Evolutionary conservation across 1,140 invertebrate species (phyloP).

Genomic region (Trichonephila clavipes): DNA sequence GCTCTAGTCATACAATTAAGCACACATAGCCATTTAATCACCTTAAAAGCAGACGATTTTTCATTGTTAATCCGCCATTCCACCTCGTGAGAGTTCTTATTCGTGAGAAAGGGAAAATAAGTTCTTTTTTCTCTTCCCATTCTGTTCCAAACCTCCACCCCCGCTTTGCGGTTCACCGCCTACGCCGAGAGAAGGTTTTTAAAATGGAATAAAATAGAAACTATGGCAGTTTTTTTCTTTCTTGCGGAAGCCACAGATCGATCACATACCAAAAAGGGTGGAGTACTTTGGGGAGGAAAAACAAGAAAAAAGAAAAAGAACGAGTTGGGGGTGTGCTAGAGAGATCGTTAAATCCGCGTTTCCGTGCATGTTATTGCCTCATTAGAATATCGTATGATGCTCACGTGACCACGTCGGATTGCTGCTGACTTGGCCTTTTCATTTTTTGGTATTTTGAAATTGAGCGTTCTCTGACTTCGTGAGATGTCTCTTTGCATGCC

Average conservation of each 20-base stretch:
- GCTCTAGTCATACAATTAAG: constrained; percentile 5
- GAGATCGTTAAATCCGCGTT: constrained; percentile 51
- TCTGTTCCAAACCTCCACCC: not conserved
- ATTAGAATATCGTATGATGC: constrained; percentile 67
- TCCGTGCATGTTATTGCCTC: constrained; percentile 72
- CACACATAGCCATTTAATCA: constrained; percentile 9
- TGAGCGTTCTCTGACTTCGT: not conserved
- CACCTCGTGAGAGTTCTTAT: not conserved
- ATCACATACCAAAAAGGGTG: constrained; percentile 34
- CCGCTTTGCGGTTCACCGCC: not conserved
- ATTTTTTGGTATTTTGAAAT: not conserved
- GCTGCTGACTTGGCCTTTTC: constrained; percentile 8
- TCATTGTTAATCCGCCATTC: constrained; percentile 9
- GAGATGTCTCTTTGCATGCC: not conserved
- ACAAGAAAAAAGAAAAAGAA: not conserved
- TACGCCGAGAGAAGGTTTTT: not conserved
- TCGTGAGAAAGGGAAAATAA: too few relatives aligned
- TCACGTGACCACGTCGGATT: constrained; percentile 37
- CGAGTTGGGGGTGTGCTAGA: not conserved
- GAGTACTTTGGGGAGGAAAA: not conserved
- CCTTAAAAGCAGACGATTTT: constrained; percentile 22
- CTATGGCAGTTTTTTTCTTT: not conserved
- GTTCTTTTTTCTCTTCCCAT: not conserved
- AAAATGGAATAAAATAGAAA: constrained; percentile 20
- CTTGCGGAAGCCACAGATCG: not conserved